Conservation (phyloP, 2,113 vertebrate genomes). For the Callocephalon fimbriatum region DNA sequence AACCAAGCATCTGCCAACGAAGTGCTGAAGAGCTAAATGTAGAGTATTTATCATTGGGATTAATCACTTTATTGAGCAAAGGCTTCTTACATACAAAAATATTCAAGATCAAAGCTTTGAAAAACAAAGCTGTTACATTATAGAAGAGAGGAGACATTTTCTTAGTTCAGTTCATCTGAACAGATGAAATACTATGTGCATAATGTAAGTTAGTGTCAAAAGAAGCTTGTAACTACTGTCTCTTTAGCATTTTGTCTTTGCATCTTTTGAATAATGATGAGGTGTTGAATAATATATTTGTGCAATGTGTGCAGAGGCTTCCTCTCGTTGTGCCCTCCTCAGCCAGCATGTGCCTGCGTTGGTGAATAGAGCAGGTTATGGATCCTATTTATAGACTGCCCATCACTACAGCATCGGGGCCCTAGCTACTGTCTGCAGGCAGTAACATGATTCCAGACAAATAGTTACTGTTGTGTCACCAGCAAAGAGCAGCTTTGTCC, state of each 20-base stretch:
- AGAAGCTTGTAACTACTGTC: neutral
- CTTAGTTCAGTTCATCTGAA: neutral
- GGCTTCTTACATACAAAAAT: neutral
- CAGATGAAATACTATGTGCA: neutral
- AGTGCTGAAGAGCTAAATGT: neutral
- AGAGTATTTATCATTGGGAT: conserved; percentile 29
- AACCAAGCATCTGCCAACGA: neutral
- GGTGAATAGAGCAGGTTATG: neutral
- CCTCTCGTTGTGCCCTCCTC: neutral
- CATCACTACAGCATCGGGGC: neutral
- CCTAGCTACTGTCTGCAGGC: neutral
- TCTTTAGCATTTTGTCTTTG: neutral
- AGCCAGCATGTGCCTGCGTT: neutral
- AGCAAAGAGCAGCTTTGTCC: neutral
- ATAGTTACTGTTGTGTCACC: neutral
- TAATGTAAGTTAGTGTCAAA: neutral
- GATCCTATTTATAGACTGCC: neutral
- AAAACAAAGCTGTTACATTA: conserved; percentile 19
- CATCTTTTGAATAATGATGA: conserved; percentile 6
- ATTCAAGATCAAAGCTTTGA: conserved; percentile 9
- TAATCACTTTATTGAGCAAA: conserved; percentile 43
- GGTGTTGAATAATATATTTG: neutral
- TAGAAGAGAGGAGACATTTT: conserved; percentile 20
- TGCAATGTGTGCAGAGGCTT: neutral
- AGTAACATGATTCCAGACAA: neutral